Percentiles rank a stretch among this genome's conserved stretches.
These are phyloP conservation scores for Micropoecilia bifurca DNA, from an alignment of 2,797 vertebrate species.

Conservation along the genomic window DNA sequence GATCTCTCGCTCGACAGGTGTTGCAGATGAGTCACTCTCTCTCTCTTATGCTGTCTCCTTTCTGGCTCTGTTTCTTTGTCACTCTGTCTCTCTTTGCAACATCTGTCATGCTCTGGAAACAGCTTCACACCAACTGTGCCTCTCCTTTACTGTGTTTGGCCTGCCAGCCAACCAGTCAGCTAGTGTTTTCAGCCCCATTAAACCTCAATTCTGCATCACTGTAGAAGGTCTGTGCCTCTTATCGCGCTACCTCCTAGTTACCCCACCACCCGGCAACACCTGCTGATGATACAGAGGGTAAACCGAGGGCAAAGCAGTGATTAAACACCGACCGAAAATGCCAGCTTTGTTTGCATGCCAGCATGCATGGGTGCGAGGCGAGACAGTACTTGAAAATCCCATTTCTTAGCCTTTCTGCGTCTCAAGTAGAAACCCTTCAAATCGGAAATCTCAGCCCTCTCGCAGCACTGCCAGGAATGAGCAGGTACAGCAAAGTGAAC, in stretches of 20 bases:
- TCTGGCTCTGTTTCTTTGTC: slow-evolving; percentile 32
- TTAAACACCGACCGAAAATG: slow-evolving; percentile 57
- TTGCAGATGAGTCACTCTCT: slow-evolving; percentile 63
- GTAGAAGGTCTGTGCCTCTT: slow-evolving; percentile 53
- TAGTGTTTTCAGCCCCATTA: slow-evolving; percentile 76
- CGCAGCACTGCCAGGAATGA: slow-evolving; percentile 21
- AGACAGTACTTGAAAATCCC: slow-evolving; percentile 35
- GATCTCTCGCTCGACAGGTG: slow-evolving; percentile 66
- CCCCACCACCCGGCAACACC: slow-evolving; percentile 53
- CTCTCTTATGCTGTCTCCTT: slow-evolving; percentile 15
- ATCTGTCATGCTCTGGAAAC: slow-evolving; percentile 75
- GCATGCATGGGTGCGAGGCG: slow-evolving; percentile 26
- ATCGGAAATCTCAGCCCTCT: slow-evolving; percentile 27
- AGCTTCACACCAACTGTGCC: slow-evolving; percentile 71
- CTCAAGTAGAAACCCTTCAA: slow-evolving; percentile 54
- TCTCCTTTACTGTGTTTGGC: slow-evolving; percentile 55
- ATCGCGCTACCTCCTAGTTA: slow-evolving; percentile 60
- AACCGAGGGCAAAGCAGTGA: slow-evolving; percentile 55
- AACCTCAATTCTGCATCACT: slow-evolving; percentile 72
- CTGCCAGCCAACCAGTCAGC: slow-evolving; percentile 71
- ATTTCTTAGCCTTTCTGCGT: slow-evolving; percentile 44
- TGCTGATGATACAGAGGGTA: slow-evolving; percentile 58
- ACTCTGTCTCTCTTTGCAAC: slow-evolving; percentile 51
- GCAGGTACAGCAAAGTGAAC: slow-evolving; percentile 6
- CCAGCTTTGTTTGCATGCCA: slow-evolving; percentile 7